A percentile compares a stretch with the other conserved stretches of the same genome.
Evolutionary conservation across 2,797 vertebrate species (phyloP).

Genomic region (Menidia menidia): DNA sequence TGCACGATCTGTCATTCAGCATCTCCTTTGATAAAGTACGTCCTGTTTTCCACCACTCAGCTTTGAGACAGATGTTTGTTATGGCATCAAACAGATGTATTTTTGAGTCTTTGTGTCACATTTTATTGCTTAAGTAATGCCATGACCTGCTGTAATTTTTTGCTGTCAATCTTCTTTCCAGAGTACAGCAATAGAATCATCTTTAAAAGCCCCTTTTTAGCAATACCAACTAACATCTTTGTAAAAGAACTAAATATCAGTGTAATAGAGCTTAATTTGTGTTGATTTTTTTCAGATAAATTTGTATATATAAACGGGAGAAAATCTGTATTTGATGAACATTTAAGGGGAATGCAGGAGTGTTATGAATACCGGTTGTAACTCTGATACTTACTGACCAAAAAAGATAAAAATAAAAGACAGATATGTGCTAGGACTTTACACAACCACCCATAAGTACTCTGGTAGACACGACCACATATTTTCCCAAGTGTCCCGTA

Average conservation of each 20-base stretch:
- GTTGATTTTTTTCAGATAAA: constrained; percentile 5
- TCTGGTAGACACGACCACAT: neutral
- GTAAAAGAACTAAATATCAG: constrained; percentile 28
- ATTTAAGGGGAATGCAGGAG: neutral
- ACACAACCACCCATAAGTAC: neutral
- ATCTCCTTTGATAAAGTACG: constrained; percentile 18
- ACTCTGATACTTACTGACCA: neutral
- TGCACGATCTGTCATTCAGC: constrained; percentile 6
- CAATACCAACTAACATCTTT: constrained; percentile 1
- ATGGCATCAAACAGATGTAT: constrained; percentile 19
- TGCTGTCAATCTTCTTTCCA: constrained; percentile 29
- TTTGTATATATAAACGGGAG: neutral
- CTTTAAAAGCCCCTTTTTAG: too few species aligned
- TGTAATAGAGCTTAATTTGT: constrained; percentile 1
- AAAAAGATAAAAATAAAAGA: neutral
- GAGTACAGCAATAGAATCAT: neutral
- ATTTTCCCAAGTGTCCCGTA: neutral
- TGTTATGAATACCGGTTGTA: neutral
- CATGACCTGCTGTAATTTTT: constrained; percentile 36
- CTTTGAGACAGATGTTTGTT: constrained; percentile 2
- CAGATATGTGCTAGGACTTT: neutral
- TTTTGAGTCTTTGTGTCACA: neutral
- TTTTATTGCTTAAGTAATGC: constrained; percentile 26
- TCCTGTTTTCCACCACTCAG: constrained; percentile 21
- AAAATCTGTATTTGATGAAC: neutral